Evolutionary conservation across 2,888 invertebrate species (phyloP), one percentile per base, ranked within the genome.

Genomic region (Siphlonurus alternatus): DNA sequence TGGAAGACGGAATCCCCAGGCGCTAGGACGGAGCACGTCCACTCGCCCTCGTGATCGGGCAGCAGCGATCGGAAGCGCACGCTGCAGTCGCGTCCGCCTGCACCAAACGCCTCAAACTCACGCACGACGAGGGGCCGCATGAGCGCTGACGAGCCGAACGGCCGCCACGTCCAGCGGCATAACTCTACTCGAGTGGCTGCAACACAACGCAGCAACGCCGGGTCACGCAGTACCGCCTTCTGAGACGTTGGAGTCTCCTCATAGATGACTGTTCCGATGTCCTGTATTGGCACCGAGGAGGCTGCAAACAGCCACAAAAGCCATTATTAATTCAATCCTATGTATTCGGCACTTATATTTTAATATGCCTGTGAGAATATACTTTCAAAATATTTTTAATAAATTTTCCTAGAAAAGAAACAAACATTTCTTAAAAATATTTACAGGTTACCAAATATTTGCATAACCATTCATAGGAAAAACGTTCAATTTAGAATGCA

Each of bases 91-190:
- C 75, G 73, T 59, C 74, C 73, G 38, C 70, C 68, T 62, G 74
- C 74, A 64, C 72, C 72, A 67, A 71, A 73, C 23, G 75, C 74
- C 10, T 65, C 67, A 67, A 76, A 75, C 62, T 73, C 71, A 66
- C 73, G 74, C 38, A 74, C 69, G 38, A 73, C 66, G 62, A 71
- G 70, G 53, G 73, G 71, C 59, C 71, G 72, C 53, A 73, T 69
- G 15, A 62, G 59, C 20, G 65, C 54, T 7, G 64, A 61, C 5
- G 38, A 69, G 1, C 38, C n/a, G 67, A 74, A 73, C 54, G 72
- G 72, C 63, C 71, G 71, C 75, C 75, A 75, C 60, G 74, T 73
- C 76, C 76, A 76, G 66, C 74, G 74, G 69, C 76, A 76, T 63
- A 72, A 71, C 61, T 71, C 71, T 59, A 75, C 74, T 20, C 74